A percentile compares a stretch with the other conserved stretches of the same genome.
Evolutionary conservation across 2,888 invertebrate species (phyloP).

Genomic region (Patella depressa): DNA sequence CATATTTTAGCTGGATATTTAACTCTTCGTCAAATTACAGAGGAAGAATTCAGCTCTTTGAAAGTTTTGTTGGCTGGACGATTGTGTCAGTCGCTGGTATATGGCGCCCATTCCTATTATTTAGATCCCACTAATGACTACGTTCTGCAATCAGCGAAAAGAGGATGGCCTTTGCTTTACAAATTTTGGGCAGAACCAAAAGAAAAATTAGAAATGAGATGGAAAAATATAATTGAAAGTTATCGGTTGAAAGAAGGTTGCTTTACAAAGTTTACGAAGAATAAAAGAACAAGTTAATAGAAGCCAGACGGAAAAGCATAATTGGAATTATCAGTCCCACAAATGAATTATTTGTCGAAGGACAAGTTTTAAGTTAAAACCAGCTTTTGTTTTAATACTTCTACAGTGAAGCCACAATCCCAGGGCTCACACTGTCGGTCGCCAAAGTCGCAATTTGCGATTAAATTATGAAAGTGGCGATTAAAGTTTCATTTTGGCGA

Average conservation of each 20-base stretch:
- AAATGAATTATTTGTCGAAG: too few relatives aligned
- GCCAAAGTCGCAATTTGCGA: too few relatives aligned
- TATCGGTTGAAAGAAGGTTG: not conserved
- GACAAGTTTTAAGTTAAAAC: too few relatives aligned
- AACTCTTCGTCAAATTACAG: constrained; percentile 76
- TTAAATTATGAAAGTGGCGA: too few relatives aligned
- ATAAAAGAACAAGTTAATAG: too few relatives aligned
- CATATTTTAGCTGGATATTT: constrained; percentile 84
- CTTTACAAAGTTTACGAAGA: too few relatives aligned
- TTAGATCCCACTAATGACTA: constrained; percentile 86
- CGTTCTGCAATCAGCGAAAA: constrained; percentile 77
- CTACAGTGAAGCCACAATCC: too few relatives aligned
- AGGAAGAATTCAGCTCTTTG: constrained; percentile 78
- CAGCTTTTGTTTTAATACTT: too few relatives aligned
- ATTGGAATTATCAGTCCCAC: too few relatives aligned
- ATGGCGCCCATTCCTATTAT: constrained; percentile 83
- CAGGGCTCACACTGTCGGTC: too few relatives aligned
- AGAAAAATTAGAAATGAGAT: constrained; percentile 29
- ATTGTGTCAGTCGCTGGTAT: constrained; percentile 84
- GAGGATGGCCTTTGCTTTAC: constrained; percentile 61
- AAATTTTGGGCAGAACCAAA: constrained; percentile 48
- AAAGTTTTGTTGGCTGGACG: constrained; percentile 84
- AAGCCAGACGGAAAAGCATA: too few relatives aligned
- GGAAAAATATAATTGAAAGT: constrained; percentile 31
- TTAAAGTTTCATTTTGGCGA: too few relatives aligned